These are phyloP conservation scores for Picathartes gymnocephalus DNA, from an alignment of 2,113 vertebrate genomes.

Conservation along the genomic window DNA sequence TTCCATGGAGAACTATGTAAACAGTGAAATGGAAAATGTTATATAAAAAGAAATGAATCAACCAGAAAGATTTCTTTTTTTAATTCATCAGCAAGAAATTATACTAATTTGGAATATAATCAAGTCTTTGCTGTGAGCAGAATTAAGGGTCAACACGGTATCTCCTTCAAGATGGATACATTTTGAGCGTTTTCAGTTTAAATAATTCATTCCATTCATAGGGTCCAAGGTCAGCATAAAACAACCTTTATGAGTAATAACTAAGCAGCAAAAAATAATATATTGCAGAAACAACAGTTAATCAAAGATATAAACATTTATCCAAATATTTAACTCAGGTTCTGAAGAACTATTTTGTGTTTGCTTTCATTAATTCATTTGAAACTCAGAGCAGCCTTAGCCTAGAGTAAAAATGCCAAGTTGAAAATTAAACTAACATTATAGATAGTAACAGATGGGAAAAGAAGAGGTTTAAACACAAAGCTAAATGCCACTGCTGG, in stretches of 20 bases:
- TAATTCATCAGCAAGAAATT: background rate
- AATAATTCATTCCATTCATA: background rate
- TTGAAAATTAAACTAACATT: background rate
- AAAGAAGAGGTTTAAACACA: slow-evolving; percentile 9
- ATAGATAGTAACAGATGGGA: background rate
- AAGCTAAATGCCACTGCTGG: background rate
- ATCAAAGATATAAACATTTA: background rate
- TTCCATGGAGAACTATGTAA: background rate
- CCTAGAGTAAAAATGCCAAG: background rate
- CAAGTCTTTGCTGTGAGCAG: background rate
- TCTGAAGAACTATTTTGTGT: background rate
- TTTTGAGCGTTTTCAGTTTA: background rate
- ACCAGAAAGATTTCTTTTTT: background rate
- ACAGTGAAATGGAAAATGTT: background rate
- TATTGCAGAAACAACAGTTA: background rate
- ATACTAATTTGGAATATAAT: background rate
- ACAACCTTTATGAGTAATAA: background rate
- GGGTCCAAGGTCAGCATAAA: background rate
- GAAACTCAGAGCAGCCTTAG: background rate
- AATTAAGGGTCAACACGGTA: background rate
- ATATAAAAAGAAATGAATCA: background rate
- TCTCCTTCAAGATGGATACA: background rate
- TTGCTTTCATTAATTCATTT: background rate
- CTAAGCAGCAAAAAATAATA: background rate
- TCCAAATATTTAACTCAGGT: background rate